Base-by-base conservation (phyloP, 2,113 vertebrate genomes). In the Oncorhynchus clarkii region DNA sequence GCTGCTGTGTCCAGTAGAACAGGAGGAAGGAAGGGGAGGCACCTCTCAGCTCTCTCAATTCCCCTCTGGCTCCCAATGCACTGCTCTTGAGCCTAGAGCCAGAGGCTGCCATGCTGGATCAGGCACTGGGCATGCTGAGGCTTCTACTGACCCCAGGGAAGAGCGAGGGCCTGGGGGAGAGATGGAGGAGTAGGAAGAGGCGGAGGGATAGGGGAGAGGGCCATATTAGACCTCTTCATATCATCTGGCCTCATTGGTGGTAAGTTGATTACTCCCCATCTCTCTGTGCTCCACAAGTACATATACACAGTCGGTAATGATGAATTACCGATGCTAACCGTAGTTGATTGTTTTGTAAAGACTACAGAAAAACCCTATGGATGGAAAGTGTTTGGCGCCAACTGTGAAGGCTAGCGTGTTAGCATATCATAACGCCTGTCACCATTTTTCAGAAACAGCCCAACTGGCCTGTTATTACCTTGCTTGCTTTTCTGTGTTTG, bases 221-320 rank as follows among this genome's bases (percentile, higher is more conserved):
- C 82, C 88, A 79, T 48, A 79, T 83, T 64, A 92, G 86, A 85
- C 95, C 96, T 6, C 86, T 98, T 51, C 97, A 97, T 84, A 88
- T 98, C 27, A 93, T 94, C 70, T 98, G 97, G 97, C 96, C 96
- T 78, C 97, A 98, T 87, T 93, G 97, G 84, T 98, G 97, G 97
- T 98, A 91, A 95, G 96, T 12, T 31, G 64, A 39, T 39, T 39
- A 39, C 39, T 39, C 27, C 22, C 48, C 18, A 8, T 49, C 24
- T 18, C 34, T 60, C 49, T 59, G 34, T 39, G 14, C 54, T 45
- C 4, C 48, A 34, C 18, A 8, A 27, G 2, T 45, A 67, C 27
- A 22, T 5, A 34, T 5, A 68, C 20, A 22, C 39, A 11, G 39
- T 45, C 39, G 8, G 9, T 45, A 45, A 45, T 45, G 39, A 20